These are phyloP conservation scores for Oncorhynchus clarkii DNA, from an alignment of 2,113 vertebrate species.

Conservation along the genomic window DNA sequence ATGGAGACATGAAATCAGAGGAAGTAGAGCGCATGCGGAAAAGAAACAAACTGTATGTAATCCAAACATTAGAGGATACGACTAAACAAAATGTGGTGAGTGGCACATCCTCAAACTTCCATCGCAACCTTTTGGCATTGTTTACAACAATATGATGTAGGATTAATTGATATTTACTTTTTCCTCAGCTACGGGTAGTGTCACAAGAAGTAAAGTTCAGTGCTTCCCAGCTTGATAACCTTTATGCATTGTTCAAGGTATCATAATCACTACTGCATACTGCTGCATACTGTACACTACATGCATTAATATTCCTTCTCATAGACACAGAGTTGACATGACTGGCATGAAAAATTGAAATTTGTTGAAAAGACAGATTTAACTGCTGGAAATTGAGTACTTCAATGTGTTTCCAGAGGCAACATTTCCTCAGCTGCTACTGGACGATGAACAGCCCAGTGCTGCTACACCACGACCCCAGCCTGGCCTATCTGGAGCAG, in stretches of 20 bases:
- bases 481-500: slow-evolving; percentile 93
- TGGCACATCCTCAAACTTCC: slow-evolving; percentile 25
- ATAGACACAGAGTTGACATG: neutral
- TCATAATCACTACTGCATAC: neutral
- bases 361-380: neutral
- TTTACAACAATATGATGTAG: neutral
- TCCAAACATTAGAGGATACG: slow-evolving; percentile 89
- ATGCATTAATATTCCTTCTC: neutral
- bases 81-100: slow-evolving; percentile 97
- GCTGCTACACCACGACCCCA: slow-evolving; percentile 90
- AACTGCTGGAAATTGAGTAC: neutral
- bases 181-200: slow-evolving; percentile 87
- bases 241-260: slow-evolving; percentile 95
- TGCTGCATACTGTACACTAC: neutral
- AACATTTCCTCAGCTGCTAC: slow-evolving; percentile 94
- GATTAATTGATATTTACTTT: slow-evolving; percentile 8
- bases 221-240: slow-evolving; percentile 83
- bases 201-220: slow-evolving; percentile 89
- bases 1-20: slow-evolving; percentile 85
- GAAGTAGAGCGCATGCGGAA: slow-evolving; percentile 90
- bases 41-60: slow-evolving; percentile 88
- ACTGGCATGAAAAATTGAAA: neutral
- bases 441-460: slow-evolving; percentile 80
- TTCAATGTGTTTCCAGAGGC: slow-evolving; percentile 75
- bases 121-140: neutral